Conservation (phyloP, 2,113 vertebrate species). For the Brienomyrus longianalis region DNA sequence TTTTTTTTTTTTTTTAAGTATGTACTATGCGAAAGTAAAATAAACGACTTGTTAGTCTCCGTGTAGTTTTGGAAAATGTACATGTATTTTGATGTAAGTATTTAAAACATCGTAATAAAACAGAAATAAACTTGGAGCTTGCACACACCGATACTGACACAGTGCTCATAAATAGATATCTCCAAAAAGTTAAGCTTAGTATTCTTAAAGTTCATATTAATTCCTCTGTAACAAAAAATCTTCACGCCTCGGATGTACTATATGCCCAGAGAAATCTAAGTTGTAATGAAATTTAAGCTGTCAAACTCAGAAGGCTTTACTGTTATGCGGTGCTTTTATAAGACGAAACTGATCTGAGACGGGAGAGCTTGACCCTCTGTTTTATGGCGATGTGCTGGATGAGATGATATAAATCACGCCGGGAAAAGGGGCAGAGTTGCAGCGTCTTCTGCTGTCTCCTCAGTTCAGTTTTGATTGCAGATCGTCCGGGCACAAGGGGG, state of each 20-base stretch:
- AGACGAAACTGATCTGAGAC: constrained; percentile 14
- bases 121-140: background rate
- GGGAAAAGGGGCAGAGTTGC: background rate
- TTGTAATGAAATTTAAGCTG: constrained; percentile 19
- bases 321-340: constrained; percentile 26
- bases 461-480: background rate
- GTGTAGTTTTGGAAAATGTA: constrained; percentile 46
- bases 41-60: constrained; percentile 35
- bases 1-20: constrained; percentile 36
- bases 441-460: constrained; percentile 1
- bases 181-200: background rate
- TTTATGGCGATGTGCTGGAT: constrained; percentile 12
- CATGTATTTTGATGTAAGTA: constrained; percentile 26
- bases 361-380: background rate
- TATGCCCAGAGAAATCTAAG: background rate
- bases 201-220: background rate
- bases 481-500: constrained; percentile 7
- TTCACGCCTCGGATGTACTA: background rate
- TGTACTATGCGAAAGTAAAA: constrained; percentile 52
- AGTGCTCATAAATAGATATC: background rate
- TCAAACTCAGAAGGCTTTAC: constrained; percentile 27
- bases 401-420: constrained; percentile 1
- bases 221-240: background rate
- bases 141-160: background rate
- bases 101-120: constrained; percentile 15